These are phyloP conservation scores for Stomatorhinus ivindoensis DNA, from an alignment of 2,113 vertebrate genomes.

Conservation along the genomic window DNA sequence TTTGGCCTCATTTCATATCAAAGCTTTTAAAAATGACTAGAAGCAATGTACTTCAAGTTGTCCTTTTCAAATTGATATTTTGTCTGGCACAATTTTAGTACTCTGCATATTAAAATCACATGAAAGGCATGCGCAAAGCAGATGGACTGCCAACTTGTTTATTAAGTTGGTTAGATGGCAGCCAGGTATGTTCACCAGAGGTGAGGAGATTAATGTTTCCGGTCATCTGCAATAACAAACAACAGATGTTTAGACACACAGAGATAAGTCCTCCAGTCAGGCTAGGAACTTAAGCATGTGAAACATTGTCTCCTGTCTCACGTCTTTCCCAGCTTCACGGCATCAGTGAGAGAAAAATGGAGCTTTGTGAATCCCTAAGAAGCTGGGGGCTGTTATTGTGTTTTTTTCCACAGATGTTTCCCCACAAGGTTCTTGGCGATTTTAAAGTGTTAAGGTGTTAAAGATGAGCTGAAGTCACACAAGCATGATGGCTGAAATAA, in stretches of 20 bases:
- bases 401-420: background rate
- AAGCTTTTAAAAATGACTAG: slow-evolving; percentile 25
- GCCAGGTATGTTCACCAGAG: background rate
- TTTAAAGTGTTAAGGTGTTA: background rate
- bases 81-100: background rate
- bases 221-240: slow-evolving; percentile 5
- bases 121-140: background rate
- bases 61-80: slow-evolving; percentile 10
- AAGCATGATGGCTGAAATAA: background rate
- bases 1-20: no score
- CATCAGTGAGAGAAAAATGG: background rate
- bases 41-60: slow-evolving; percentile 44
- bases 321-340: background rate
- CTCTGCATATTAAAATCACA: background rate
- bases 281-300: background rate
- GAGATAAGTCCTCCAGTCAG: background rate
- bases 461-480: background rate
- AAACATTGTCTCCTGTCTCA: background rate
- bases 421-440: background rate
- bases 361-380: background rate
- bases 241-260: slow-evolving; percentile 3
- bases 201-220: background rate
- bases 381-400: background rate
- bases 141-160: background rate
- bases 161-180: background rate